Evolutionary conservation across 2,113 vertebrate genomes (phyloP), one percentile per base, ranked within the genome.

Genomic region (Ginglymostoma cirratum): DNA sequence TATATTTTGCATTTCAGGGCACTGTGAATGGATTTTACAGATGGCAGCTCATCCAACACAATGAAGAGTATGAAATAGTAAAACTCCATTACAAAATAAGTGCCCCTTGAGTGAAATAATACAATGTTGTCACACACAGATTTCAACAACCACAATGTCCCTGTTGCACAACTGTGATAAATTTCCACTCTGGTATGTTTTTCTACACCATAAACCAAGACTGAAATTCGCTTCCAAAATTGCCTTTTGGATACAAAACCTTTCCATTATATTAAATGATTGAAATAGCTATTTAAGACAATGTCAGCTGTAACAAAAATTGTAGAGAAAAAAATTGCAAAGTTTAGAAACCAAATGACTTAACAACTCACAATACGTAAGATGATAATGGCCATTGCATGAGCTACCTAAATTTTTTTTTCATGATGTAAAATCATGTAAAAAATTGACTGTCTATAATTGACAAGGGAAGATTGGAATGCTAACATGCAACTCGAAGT

Each of bases 41-140:
- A 52, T 95, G 92, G 65, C 65, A 66, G 42, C n/a, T 69, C 48
- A 70, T 14, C n/a, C 48, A 48, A 27, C 67, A 30, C 66, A 70
- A 70, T 94, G 38, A 23, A 30, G 23, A 48, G 27, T 34, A 95
- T 76, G 94, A 95, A 90, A 30, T 55, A 48, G 45, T 89, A 30
- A 55, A 89, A 55, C 85, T 90, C 87, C 2, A 14, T 90, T 55
- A 55, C 61, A 93, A 93, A 66, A 42, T n/a, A 66, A n/a, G 34
- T 93, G 89, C 66, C 61, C 89, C n/a, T 93, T 67, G 61, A 66
- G 61, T 92, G 87, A 92, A n/a, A 92, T 65, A 34, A 89, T 21
- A 17, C 55, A 61, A 34, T 92, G 55, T 34, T 92, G 55, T 34
- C 89, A 65, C 52, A 66, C n/a, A 67, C 89, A 3, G n/a, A 38